Base-by-base conservation (phyloP, 2,797 vertebrate species). In the Allobates femoralis region DNA sequence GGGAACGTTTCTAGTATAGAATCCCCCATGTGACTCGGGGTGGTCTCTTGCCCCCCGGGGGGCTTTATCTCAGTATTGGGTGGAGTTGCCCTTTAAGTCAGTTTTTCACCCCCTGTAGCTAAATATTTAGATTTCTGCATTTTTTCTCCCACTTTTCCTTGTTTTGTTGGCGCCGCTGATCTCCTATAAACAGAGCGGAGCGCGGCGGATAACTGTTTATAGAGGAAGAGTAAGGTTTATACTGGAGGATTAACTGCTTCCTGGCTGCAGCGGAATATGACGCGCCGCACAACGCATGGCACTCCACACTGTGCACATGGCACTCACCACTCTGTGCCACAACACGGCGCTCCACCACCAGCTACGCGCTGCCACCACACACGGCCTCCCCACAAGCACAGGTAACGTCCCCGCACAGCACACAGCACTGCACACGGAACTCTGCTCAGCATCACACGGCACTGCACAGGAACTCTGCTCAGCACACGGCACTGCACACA, bases 211-310 rank as follows among this genome's bases (percentile, higher is more conserved):
- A 46, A 81, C 14, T 67, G 64, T 81, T 67, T 55, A 53, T 53
- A 34, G 55, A 67, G 37, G 79, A 67, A 81, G 60, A 41, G 58
- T n/a, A 80, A 64, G 19, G 62, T 81, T 81, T 50, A 81, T 51
- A 81, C 37, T 66, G 79, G 79, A 21, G 58, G 26, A 51, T 66
- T 58, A 79, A 51, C 37, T 28, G 19, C 2, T 67, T 50, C 3
- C 28, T 6, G 46, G 79, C 60, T 0, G 16, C 21, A 56, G 28
- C 1, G 14, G 28, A n/a, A 62, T 2, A 12, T 11, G 10, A 26
- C 2, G n/a, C n/a, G n/a, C n/a, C n/a, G n/a, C n/a, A n/a, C n/a
- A n/a, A n/a, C n/a, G n/a, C n/a, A n/a, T n/a, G n/a, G n/a, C n/a
- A n/a, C n/a, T n/a, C n/a, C n/a, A n/a, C n/a, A n/a, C n/a, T n/a